Evolutionary conservation across 1,140 invertebrate species (phyloP), one percentile per base, ranked within the genome.

Genomic region (Trissolcus basalis): DNA sequence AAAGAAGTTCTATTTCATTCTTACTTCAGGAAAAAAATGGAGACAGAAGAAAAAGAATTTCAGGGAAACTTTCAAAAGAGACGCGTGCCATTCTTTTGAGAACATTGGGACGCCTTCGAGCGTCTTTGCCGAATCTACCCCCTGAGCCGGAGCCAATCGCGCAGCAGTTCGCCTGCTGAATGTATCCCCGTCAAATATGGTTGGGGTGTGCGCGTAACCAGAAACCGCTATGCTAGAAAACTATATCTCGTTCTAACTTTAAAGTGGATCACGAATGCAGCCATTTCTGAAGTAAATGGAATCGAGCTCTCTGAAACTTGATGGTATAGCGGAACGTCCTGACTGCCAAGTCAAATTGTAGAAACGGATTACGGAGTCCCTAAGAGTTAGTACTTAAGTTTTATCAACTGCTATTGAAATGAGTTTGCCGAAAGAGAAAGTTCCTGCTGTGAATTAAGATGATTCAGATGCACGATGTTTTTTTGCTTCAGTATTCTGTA

Each of bases 21-120:
- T n/a, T 45, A 45, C 8, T 12, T 3, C 36, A 39, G 9, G 36
- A 39, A 3, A 9, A 39, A 9, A 39, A 39, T n/a, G 36, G n/a
- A 39, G 36, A n/a, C n/a, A n/a, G 9, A n/a, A 36, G 55, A 49
- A 44, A 35, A 32, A 63, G 55, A 55, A 41, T 64, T 67, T 61
- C 75, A 44, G 58, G 63, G 54, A 71, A 71, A 77, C 33, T 80
- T 78, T 78, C 61, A 77, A 80, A 83, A 80, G 51, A 65, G 83
- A 87, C 86, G 84, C 86, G 84, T 87, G 86, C 85, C 84, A 81
- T 81, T 83, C 86, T 85, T 81, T 80, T 72, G 73, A 77, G 83
- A 78, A 81, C 82, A 81, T 83, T 78, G 80, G 70, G 84, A 85
- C 85, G 82, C 81, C 80, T 83, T 82, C 80, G 78, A 80, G 73